phyloP scores from a whole-genome alignment of 1,140 invertebrate genomes.

The Formica exsecta region DNA sequence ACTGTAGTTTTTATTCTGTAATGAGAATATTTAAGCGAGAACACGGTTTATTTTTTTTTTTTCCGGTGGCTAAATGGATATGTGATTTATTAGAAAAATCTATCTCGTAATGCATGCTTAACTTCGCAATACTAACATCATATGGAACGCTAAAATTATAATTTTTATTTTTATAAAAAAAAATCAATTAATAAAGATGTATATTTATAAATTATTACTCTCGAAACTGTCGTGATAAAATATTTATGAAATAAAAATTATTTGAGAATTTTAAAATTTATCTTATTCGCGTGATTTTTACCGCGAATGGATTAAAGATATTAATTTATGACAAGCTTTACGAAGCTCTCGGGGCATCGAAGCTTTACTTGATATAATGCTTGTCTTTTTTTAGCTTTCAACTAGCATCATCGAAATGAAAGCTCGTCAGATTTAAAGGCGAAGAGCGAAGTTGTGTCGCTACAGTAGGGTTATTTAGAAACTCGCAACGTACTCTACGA shows the following conservation, averaged over 20 bases:
- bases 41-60: constrained; percentile 7
- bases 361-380: constrained; percentile 6
- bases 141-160: neutral
- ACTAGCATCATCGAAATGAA: constrained; percentile 22
- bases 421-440: constrained; percentile 36
- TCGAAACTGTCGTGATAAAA: neutral
- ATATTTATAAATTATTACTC: neutral
- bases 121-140: neutral
- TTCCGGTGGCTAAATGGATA: neutral
- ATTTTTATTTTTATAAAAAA: neutral
- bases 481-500: neutral
- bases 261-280: neutral
- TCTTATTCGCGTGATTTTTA: neutral
- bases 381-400: constrained; percentile 18
- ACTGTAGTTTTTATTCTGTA: neutral
- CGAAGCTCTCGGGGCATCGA: neutral
- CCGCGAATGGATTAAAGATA: constrained; percentile 2
- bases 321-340: constrained; percentile 18
- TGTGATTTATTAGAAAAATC: neutral
- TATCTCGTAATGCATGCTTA: neutral
- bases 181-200: neutral
- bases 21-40: constrained; percentile 3
- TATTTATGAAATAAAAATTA: neutral
- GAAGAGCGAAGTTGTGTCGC: neutral
- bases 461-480: constrained; percentile 34